These are phyloP conservation scores for Palaemon carinicauda DNA, from an alignment of 1,140 invertebrate species.

Conservation along the genomic window DNA sequence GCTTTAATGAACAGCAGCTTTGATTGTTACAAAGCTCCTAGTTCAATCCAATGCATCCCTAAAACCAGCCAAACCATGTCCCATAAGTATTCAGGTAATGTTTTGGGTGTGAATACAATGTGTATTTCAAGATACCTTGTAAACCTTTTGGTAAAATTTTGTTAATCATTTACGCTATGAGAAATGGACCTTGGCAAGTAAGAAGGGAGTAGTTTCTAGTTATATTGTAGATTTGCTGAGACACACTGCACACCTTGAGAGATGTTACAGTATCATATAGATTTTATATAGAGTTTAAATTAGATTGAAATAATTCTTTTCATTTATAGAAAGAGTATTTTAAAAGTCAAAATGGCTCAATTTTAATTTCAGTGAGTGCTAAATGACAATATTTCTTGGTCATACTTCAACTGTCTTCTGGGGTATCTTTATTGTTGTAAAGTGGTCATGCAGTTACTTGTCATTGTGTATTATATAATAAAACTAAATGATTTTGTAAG, in stretches of 20 bases:
- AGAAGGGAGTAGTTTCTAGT: neutral
- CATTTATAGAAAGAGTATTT: constrained; percentile 25
- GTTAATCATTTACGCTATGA: too few relatives aligned
- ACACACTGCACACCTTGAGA: constrained; percentile 32
- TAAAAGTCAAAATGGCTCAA: constrained; percentile 29
- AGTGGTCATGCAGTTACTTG: neutral
- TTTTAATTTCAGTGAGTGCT: neutral
- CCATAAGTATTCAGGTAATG: neutral
- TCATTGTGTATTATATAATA: constrained; percentile 28
- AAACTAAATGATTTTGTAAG: neutral
- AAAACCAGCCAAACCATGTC: neutral
- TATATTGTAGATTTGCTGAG: constrained; percentile 39
- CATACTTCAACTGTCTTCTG: neutral
- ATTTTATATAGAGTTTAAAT: constrained; percentile 48
- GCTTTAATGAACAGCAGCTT: constrained; percentile 32
- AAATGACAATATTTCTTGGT: constrained; percentile 20
- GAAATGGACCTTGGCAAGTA: too few relatives aligned
- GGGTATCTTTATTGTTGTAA: constrained; percentile 16
- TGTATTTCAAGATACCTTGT: too few relatives aligned
- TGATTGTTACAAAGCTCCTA: constrained; percentile 34
- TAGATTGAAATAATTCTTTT: constrained; percentile 19
- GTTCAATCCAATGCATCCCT: neutral
- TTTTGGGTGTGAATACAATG: too few relatives aligned
- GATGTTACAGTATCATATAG: constrained; percentile 41
- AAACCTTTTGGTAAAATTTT: too few relatives aligned